phyloP scores from a whole-genome alignment of 2,797 vertebrate genomes.

The Euthynnus affinis region DNA sequence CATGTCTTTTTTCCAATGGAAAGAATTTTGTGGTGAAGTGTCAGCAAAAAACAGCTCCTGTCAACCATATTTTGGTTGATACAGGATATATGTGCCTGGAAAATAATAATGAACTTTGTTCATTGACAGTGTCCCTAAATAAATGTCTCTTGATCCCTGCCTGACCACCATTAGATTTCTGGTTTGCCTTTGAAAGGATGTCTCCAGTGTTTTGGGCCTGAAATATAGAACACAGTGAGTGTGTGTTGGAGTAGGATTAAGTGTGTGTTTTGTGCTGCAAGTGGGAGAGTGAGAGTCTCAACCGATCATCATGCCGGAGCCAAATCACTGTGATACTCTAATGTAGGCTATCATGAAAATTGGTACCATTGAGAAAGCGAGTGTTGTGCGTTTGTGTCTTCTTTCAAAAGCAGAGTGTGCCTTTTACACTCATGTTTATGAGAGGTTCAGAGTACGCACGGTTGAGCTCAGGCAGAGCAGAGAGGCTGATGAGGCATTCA shows the following conservation, averaged over 20 bases:
- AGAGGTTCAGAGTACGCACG: conserved; percentile 15
- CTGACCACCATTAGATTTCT: too few relatives aligned
- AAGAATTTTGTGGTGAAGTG: neutral
- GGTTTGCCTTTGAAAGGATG: neutral
- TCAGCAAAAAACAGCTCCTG: neutral
- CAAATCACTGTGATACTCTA: neutral
- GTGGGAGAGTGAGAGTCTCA: neutral
- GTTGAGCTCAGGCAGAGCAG: conserved; percentile 38
- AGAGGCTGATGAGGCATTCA: conserved; percentile 58
- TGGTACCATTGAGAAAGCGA: neutral
- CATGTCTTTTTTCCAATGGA: neutral
- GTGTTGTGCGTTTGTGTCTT: conserved; percentile 3
- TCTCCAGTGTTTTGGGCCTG: neutral
- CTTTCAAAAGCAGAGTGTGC: neutral
- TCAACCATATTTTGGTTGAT: neutral
- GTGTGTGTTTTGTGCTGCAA: conserved; percentile 3
- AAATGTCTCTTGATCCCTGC: neutral
- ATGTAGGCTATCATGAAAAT: neutral
- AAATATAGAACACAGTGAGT: neutral
- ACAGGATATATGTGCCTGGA: neutral
- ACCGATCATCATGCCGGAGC: neutral
- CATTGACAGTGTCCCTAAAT: neutral
- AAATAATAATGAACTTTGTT: neutral
- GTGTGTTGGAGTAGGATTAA: neutral
- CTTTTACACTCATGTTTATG: neutral